Base-by-base conservation (phyloP, 2,113 vertebrate species). In the Oceanites oceanicus region DNA sequence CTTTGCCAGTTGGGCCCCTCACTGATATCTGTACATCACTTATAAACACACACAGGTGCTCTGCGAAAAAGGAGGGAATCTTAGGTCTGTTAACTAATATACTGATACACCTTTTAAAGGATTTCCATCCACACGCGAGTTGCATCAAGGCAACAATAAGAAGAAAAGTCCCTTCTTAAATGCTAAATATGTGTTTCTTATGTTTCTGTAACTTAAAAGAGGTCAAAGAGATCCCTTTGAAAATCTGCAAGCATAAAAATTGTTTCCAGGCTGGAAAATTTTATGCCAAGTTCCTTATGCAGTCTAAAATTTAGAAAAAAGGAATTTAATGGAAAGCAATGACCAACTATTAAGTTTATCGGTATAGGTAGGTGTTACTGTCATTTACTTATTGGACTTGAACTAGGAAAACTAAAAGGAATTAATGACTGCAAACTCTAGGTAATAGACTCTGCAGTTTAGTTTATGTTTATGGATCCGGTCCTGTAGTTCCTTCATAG, bases 1-100 rank as follows among this genome's bases (percentile, higher is more conserved):
- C 27, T 70, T 66, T 62, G 58, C 49, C 17, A 15, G 49, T 61
- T 73, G 88, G 94, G 90, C 78, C 96, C 66, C 85, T 96, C 49
- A 30, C 40, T 82, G 73, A 53, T 95, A 84, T 87, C 80, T 81
- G 80, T 72, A 40, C 58, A 74, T 91, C 83, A 72, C 49, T 68
- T 77, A 71, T 9, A 93, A 93, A 63, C 47, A 67, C 65, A 84
- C 29, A 1, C 79, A 91, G 95, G 91, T 96, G 88, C 84, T 94
- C 61, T 63, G 50, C 74, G 45, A 53, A 74, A 85, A 87, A 38
- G 1, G 2, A 67, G 45, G 76, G 36, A 55, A 70, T 56, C 59
- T 63, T 47, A 72, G 44, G 30, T 63, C 53, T 82, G 19, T n/a
- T 81, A 87, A 52, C 2, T 4, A 84, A 71, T 26, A 47, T 32